These are phyloP conservation scores for Triplophysa bombifrons DNA, from an alignment of 2,797 vertebrate genomes.

Conservation along the genomic window DNA sequence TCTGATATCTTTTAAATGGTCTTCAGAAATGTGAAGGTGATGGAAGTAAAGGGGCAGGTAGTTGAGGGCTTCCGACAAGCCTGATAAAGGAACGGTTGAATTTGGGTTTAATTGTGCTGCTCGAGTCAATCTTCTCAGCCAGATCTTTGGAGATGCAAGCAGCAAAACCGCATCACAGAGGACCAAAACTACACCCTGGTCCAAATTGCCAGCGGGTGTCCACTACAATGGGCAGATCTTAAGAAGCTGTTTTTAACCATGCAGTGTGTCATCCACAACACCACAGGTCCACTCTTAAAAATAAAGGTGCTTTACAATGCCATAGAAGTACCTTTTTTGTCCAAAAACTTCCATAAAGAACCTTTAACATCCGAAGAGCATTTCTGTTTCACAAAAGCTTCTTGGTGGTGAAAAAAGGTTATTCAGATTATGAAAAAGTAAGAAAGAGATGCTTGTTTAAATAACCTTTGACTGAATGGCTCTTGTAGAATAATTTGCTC, in stretches of 20 bases:
- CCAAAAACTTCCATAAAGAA: too few species aligned
- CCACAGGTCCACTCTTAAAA: background rate
- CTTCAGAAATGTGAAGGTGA: conserved; percentile 51
- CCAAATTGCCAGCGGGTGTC: background rate
- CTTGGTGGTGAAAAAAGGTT: too few species aligned
- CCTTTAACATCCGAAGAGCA: too few species aligned
- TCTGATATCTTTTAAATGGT: conserved; percentile 58
- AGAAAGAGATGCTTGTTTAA: too few species aligned
- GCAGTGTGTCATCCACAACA: background rate
- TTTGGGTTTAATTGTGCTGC: conserved; percentile 43
- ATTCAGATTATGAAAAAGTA: too few species aligned
- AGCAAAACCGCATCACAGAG: conserved; percentile 12
- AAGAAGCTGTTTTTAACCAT: background rate
- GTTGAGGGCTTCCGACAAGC: conserved; percentile 49
- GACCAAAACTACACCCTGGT: background rate
- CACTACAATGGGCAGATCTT: background rate
- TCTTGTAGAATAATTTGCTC: too few species aligned
- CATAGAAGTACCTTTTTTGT: too few species aligned
- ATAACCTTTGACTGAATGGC: too few species aligned
- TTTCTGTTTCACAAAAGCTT: too few species aligned
- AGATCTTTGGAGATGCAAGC: conserved; percentile 36
- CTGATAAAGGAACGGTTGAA: conserved; percentile 53
- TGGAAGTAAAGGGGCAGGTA: conserved; percentile 42
- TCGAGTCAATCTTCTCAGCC: conserved; percentile 49
- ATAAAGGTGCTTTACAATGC: too few species aligned